Conservation (phyloP, 2,888 invertebrate species). For the Toxonevra muliebris region DNA sequence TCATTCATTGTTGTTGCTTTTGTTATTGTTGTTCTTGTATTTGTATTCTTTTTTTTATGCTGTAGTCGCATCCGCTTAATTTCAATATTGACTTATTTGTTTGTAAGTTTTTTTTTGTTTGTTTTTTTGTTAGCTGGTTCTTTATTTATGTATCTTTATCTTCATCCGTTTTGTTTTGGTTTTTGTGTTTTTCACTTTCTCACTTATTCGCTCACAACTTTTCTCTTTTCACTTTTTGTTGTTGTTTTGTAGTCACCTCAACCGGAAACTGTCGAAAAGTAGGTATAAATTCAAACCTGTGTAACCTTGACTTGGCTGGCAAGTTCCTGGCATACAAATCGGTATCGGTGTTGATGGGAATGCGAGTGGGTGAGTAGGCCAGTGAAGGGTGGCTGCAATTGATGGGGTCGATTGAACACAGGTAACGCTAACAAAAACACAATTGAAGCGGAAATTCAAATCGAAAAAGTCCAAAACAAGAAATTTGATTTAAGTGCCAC, state of each 20-base stretch:
- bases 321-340: no score
- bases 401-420: no score
- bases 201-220: no score
- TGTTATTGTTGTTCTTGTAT: conserved; percentile 1
- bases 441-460: conserved; percentile 32
- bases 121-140: conserved; percentile 8
- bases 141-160: no score
- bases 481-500: conserved; percentile 31
- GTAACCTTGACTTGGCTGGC: no score
- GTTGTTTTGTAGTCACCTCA: conserved; percentile 12
- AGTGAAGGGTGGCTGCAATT: no score
- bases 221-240: no score
- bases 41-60: not conserved
- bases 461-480: conserved; percentile 28
- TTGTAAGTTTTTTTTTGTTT: conserved; percentile 6
- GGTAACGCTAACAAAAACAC: not conserved
- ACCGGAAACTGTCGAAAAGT: conserved; percentile 24
- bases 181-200: no score
- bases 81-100: conserved; percentile 25
- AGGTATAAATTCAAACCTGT: no score
- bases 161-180: no score
- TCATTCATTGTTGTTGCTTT: not conserved
- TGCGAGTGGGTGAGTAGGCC: no score
- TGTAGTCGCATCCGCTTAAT: conserved; percentile 5
- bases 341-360: no score